These are phyloP conservation scores for Ophion ellenae DNA, from an alignment of 2,888 invertebrate species.

Conservation along the genomic window DNA sequence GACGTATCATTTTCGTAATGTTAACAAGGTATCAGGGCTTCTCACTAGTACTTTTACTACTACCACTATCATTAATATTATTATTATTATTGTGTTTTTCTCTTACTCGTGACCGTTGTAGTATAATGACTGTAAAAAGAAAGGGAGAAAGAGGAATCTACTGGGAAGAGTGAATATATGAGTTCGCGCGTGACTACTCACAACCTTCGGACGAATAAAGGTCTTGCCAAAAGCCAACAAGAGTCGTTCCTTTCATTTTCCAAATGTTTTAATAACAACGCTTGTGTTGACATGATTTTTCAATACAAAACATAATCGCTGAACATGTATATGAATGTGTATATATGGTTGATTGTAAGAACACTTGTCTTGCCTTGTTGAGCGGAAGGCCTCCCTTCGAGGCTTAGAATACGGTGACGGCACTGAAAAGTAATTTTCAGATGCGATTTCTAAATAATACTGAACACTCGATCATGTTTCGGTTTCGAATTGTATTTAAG, in stretches of 20 bases:
- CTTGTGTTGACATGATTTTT: background rate
- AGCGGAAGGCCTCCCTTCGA: too few species aligned
- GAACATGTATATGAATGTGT: background rate
- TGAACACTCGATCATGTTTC: too few species aligned
- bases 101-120: conserved; percentile 50
- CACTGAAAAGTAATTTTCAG: too few species aligned
- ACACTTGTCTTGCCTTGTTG: too few species aligned
- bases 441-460: too few species aligned
- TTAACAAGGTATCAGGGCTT: conserved; percentile 62
- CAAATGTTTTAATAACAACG: background rate
- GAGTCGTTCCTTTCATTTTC: conserved; percentile 14
- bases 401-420: too few species aligned
- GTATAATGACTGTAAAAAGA: conserved; percentile 48
- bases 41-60: conserved; percentile 52
- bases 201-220: conserved; percentile 49
- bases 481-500: too few species aligned
- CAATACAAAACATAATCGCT: background rate
- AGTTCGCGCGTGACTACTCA: conserved; percentile 38
- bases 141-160: conserved; percentile 11
- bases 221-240: conserved; percentile 62
- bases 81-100: conserved; percentile 37
- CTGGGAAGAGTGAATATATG: conserved; percentile 4
- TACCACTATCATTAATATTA: conserved; percentile 44
- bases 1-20: conserved; percentile 56
- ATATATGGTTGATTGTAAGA: too few species aligned